Conservation (phyloP, 2,888 invertebrate genomes). For the Apamea sordens region DNA sequence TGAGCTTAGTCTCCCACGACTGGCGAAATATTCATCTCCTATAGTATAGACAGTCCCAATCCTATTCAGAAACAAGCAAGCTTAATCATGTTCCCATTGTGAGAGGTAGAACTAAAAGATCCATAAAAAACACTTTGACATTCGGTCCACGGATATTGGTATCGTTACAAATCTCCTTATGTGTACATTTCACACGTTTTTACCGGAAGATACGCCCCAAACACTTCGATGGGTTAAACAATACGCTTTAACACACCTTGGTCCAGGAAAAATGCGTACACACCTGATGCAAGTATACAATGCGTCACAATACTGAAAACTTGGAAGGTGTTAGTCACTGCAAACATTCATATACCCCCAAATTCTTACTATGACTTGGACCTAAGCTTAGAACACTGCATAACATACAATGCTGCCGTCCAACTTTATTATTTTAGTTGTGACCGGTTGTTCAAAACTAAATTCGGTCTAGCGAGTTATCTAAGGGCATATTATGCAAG, state of each 20-base stretch:
- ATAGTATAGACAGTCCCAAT: too few relatives aligned
- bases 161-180: constrained; percentile 26
- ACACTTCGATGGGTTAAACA: constrained; percentile 59
- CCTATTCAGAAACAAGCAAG: not conserved
- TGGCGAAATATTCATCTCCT: not conserved
- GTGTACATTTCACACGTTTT: constrained; percentile 53
- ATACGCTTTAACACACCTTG: constrained; percentile 65
- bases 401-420: not conserved
- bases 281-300: constrained; percentile 12
- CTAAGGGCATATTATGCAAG: not conserved
- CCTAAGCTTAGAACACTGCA: too few relatives aligned
- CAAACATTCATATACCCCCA: not conserved
- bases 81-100: not conserved
- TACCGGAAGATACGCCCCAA: constrained; percentile 46
- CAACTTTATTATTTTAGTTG: not conserved
- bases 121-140: constrained; percentile 6
- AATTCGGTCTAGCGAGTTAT: not conserved
- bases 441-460: not conserved
- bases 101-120: not conserved
- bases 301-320: constrained; percentile 48
- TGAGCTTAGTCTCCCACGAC: not conserved
- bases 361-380: constrained; percentile 1
- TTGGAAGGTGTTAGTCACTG: constrained; percentile 8
- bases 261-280: constrained; percentile 50
- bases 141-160: constrained; percentile 39